Evolutionary conservation across 2,797 vertebrate species (phyloP), one percentile per base, ranked within the genome.

Genomic region (Enteromius viviparus): DNA sequence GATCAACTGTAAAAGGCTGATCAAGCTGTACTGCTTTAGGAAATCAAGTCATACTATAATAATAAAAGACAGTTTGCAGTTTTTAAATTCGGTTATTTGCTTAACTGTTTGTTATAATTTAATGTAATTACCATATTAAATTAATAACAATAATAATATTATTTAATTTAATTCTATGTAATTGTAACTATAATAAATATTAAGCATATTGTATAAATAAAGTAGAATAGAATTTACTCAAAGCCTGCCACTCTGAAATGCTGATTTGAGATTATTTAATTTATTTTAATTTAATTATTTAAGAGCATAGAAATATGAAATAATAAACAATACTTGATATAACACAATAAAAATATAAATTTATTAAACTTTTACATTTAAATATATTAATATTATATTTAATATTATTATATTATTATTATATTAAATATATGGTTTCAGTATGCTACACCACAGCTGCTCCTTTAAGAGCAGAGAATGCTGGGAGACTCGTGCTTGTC

Each of bases 381-480:
- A 37, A n/a, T n/a, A n/a, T n/a, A n/a, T n/a, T n/a, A n/a, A n/a
- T n/a, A n/a, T n/a, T n/a, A n/a, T n/a, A n/a, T n/a, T n/a, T n/a
- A n/a, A n/a, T n/a, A n/a, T n/a, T n/a, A n/a, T n/a, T n/a, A n/a
- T n/a, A n/a, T n/a, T n/a, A n/a, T n/a, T n/a, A n/a, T n/a, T n/a
- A n/a, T n/a, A n/a, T n/a, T n/a, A n/a, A n/a, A n/a, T n/a, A n/a
- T n/a, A n/a, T n/a, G n/a, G n/a, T n/a, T 26, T 71, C 21, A 29
- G 80, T 74, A 72, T 74, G 55, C 55, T 32, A 19, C 12, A 12
- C 51, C 66, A 55, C 62, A 64, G 21, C 26, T 65, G 2, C 32
- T 53, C 21, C 45, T 78, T 47, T 79, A 51, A 69, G 15, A 79
- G 77, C 66, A 37, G 58, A 19, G 80, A 6, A 75, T 53, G 40